Evolutionary conservation across 2,888 invertebrate species (phyloP).

Genomic region (Polymixis flavicincta): DNA sequence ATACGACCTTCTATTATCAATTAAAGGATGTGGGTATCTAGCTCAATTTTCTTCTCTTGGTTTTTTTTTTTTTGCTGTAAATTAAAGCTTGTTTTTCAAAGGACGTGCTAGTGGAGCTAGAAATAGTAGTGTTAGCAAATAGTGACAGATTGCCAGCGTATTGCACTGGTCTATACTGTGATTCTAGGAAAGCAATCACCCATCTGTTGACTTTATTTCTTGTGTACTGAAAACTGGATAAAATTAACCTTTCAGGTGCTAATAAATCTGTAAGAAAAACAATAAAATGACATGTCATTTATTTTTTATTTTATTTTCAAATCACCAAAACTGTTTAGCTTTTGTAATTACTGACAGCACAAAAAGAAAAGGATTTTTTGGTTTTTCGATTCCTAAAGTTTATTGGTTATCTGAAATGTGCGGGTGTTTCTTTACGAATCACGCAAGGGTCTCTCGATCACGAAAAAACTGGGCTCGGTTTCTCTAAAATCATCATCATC

Average conservation of each 20-base stretch:
- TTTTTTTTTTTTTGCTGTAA: not conserved
- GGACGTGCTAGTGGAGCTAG: not conserved
- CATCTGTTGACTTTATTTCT: not conserved
- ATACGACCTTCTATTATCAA: too few relatives aligned
- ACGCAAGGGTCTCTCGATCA: too few relatives aligned
- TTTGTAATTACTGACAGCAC: too few relatives aligned
- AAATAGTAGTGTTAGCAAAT: slow-evolving; percentile 10
- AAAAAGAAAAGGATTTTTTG: too few relatives aligned
- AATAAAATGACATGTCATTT: too few relatives aligned
- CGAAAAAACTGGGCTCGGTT: too few relatives aligned
- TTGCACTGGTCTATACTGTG: slow-evolving; percentile 1
- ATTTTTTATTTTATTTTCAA: too few relatives aligned
- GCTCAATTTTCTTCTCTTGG: not conserved
- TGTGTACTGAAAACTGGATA: not conserved
- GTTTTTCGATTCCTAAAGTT: too few relatives aligned
- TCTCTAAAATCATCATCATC: too few relatives aligned
- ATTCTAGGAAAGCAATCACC: slow-evolving; percentile 10
- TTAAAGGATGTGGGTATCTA: not conserved
- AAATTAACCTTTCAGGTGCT: too few relatives aligned
- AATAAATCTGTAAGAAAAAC: not conserved
- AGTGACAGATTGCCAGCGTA: slow-evolving; percentile 10
- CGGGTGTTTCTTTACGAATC: too few relatives aligned
- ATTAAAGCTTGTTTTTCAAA: not conserved
- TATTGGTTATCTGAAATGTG: not conserved
- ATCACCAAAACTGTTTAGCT: too few relatives aligned